Conservation (phyloP, 30 jellyfish, hydroid and myxozoan genomes). For the Rhopilema esculentum region DNA sequence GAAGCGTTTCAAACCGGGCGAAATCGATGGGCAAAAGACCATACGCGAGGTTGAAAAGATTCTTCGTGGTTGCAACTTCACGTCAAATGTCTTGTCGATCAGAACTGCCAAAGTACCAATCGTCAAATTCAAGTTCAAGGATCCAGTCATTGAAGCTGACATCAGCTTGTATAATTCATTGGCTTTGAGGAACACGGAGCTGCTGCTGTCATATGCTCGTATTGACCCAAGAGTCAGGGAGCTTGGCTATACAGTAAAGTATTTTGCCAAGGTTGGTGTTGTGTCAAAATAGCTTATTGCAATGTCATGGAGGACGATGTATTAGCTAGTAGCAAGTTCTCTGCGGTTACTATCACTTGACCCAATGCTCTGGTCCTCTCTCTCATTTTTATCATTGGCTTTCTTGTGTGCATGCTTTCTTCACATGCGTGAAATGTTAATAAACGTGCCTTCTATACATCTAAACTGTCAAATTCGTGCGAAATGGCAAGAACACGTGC, state of each 20-base stretch:
- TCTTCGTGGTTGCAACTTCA: constrained; percentile 20
- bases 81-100: constrained; percentile 46
- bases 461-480: too few relatives aligned
- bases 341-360: too few relatives aligned
- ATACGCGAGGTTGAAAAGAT: constrained; percentile 42
- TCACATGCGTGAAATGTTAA: too few relatives aligned
- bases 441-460: too few relatives aligned
- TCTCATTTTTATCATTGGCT: too few relatives aligned
- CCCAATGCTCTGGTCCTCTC: too few relatives aligned
- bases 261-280: constrained; percentile 86
- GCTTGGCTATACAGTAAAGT: constrained; percentile 82
- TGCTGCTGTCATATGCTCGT: constrained; percentile 60
- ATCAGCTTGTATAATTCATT: constrained; percentile 79
- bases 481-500: too few relatives aligned
- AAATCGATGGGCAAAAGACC: constrained; percentile 22
- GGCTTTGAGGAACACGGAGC: constrained; percentile 75
- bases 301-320: too few relatives aligned
- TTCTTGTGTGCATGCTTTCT: too few relatives aligned
- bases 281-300: background rate
- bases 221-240: constrained; percentile 68
- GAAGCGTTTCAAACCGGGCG: background rate
- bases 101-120: constrained; percentile 89
- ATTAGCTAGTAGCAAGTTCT: too few relatives aligned
- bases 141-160: constrained; percentile 73
- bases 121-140: constrained; percentile 53